Conservation (phyloP, 2,797 vertebrate species). For the Kryptopterus vitreolus region DNA sequence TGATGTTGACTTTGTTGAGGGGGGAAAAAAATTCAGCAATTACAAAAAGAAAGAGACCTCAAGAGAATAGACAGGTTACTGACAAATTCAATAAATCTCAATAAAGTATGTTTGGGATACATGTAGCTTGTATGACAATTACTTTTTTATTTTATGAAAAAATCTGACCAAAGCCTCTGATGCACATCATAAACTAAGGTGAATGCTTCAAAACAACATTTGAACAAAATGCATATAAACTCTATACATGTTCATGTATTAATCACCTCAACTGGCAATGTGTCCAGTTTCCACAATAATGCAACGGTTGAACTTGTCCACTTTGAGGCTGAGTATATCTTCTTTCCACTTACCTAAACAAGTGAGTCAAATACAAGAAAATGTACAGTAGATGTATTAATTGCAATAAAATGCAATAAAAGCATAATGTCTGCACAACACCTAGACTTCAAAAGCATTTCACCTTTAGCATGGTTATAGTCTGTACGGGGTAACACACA, state of each 20-base stretch:
- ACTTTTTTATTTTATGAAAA: too few relatives aligned
- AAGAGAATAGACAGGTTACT: not conserved
- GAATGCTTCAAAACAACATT: not conserved
- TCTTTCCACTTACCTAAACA: constrained; percentile 79
- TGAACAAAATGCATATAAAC: not conserved
- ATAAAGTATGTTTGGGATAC: too few relatives aligned
- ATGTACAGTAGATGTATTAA: not conserved
- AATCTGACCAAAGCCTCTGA: too few relatives aligned
- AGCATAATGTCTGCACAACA: not conserved
- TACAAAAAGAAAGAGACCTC: not conserved
- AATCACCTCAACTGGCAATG: constrained; percentile 67
- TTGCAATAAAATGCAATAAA: too few relatives aligned
- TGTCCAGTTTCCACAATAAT: constrained; percentile 70
- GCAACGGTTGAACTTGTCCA: constrained; percentile 69
- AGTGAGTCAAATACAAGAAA: not conserved
- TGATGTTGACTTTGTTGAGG: not conserved
- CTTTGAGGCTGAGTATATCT: constrained; percentile 70
- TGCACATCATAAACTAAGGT: too few relatives aligned
- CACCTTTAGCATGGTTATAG: constrained; percentile 85
- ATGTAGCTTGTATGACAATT: too few relatives aligned
- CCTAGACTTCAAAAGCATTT: constrained; percentile 27
- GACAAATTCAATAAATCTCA: not conserved
- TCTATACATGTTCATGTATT: not conserved
- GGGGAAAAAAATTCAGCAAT: not conserved
- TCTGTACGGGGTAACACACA: constrained; percentile 86